phyloP scores from a whole-genome alignment of 2,113 vertebrate genomes.

The Colius striatus region DNA sequence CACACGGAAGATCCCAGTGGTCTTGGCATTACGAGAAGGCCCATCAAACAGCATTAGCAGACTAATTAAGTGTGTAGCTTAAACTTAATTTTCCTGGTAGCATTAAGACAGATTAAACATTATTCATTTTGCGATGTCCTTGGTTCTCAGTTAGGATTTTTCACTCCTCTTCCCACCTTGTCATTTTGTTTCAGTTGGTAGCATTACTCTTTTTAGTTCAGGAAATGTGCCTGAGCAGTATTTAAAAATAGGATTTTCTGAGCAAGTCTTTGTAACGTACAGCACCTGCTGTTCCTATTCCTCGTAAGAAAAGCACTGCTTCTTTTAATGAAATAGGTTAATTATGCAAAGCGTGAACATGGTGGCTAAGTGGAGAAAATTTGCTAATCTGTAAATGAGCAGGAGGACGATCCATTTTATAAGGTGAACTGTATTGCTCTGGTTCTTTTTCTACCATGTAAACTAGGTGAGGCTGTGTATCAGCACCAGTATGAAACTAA shows the following conservation, averaged over 20 bases:
- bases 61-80: constrained; percentile 67
- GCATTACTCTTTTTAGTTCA: neutral
- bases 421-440: neutral
- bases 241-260: constrained; percentile 46
- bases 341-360: neutral
- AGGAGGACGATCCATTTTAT: neutral
- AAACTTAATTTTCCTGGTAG: constrained; percentile 67
- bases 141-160: constrained; percentile 33
- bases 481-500: fast-evolving
- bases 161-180: constrained; percentile 16
- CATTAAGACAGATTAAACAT: constrained; percentile 46
- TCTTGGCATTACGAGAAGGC: constrained; percentile 25
- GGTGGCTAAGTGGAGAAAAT: neutral
- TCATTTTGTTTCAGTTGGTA: constrained; percentile 52
- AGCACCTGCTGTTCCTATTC: neutral
- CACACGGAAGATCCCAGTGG: constrained; percentile 42
- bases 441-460: neutral
- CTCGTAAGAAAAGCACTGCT: neutral
- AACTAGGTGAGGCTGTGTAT: neutral
- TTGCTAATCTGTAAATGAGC: constrained; percentile 2
- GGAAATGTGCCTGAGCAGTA: neutral
- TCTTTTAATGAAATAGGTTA: constrained; percentile 30
- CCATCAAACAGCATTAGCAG: constrained; percentile 61
- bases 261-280: constrained; percentile 15
- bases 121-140: constrained; percentile 59